These are phyloP conservation scores for Chrysomallon squamiferum DNA, from an alignment of 1,140 invertebrate genomes.

Conservation along the genomic window DNA sequence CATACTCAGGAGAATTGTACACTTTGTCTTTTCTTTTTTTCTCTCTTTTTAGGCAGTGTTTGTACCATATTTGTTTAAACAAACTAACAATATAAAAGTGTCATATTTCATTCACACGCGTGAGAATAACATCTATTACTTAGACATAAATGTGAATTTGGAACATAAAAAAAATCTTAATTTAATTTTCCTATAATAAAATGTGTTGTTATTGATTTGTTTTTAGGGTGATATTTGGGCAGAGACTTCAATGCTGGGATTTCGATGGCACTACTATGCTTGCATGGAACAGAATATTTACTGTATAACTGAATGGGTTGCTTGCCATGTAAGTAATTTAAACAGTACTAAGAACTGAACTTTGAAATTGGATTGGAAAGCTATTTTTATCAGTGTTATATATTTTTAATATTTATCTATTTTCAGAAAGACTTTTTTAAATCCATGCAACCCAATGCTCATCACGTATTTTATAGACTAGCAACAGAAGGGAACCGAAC, in stretches of 20 bases:
- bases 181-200: too few species aligned
- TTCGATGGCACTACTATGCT: conserved; percentile 93
- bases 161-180: too few species aligned
- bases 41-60: too few species aligned
- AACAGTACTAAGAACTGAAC: too few species aligned
- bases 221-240: conserved; percentile 93
- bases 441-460: conserved; percentile 77
- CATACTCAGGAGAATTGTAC: too few species aligned
- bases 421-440: conserved; percentile 62
- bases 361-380: neutral
- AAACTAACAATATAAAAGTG: too few species aligned
- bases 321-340: conserved; percentile 75
- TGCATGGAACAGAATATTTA: conserved; percentile 94
- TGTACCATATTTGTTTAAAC: too few species aligned
- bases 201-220: too few species aligned
- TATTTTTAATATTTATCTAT: conserved; percentile 1
- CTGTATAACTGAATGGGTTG: conserved; percentile 95
- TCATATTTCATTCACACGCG: too few species aligned
- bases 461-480: conserved; percentile 91
- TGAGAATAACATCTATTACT: too few species aligned
- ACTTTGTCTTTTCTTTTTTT: too few species aligned
- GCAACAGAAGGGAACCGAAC: conserved; percentile 72
- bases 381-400: neutral
- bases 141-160: too few species aligned
- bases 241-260: conserved; percentile 83